Base-by-base conservation (phyloP, 2,888 invertebrate genomes). In the Rhagophthalmus giganteus region DNA sequence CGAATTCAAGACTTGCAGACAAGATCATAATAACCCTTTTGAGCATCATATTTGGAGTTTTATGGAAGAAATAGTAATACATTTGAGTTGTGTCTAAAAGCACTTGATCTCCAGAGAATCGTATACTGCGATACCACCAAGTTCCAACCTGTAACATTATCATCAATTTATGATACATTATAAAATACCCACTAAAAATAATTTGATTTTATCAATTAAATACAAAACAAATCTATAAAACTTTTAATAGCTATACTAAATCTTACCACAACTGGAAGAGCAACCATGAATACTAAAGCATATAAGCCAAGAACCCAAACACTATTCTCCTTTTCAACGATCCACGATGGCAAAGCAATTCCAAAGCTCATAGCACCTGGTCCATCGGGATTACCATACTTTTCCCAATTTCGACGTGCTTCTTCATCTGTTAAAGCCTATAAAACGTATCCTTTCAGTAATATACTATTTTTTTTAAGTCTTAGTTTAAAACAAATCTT, bases 311-410 rank as follows among this genome's bases (percentile, higher is more conserved):
- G 80, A 3, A 96, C 97, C 95, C 95, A 97, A 13, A 98, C 87
- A 61, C 97, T 97, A 74, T 99, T 99, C 76, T 99, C 95, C 74
- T 98, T 96, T 71, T 98, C 97, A 6, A 99, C 96, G 73, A 99
- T 96, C 99, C 99, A 99, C 42, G 98, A 97, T 3, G 99, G 99
- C 41, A 99, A 75, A 4, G 99, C 99, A 72, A 99, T 99, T 49
- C 99, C 99, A 82, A 99, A 99, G 65, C 94, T 94, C 86, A 96
- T 98, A 13, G 96, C 98, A 57, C 96, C 97, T 0, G 99, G 99
- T 2, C 99, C 99, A 81, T 99, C 99, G 1, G 99, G 99, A 79
- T 99, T 99, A 12, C 99, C 99, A 82, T 97, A 96, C 73, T 93
- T 93, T 72, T 98, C 96, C 94, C 96, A 99, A 77, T 99, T 99